Evolutionary conservation across 2,113 vertebrate species (phyloP).

Genomic region (Leptobrachium ailaonicum): DNA sequence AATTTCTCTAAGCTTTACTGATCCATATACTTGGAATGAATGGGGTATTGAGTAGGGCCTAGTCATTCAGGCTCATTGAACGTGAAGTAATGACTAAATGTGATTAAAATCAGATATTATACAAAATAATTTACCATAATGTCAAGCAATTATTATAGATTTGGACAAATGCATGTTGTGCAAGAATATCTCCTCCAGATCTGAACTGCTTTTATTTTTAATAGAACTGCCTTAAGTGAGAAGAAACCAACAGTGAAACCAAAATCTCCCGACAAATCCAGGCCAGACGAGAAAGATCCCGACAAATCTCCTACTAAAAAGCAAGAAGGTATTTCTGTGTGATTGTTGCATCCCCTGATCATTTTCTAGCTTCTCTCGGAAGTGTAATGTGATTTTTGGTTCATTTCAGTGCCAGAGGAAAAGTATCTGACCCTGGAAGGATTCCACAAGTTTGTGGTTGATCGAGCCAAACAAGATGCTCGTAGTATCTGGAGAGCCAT

Average conservation of each 20-base stretch:
- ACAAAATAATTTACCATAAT: too few species aligned
- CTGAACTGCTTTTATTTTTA: constrained; percentile 25
- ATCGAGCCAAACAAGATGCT: constrained; percentile 94
- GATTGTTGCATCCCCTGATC: not conserved
- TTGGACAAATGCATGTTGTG: too few species aligned
- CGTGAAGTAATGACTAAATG: too few species aligned
- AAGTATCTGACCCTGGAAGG: constrained; percentile 94
- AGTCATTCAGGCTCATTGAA: too few species aligned
- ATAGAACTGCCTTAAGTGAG: constrained; percentile 91
- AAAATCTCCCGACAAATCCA: constrained; percentile 92
- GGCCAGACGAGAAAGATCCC: constrained; percentile 92
- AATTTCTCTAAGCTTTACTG: too few species aligned
- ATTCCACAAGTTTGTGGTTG: constrained; percentile 90
- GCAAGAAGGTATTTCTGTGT: constrained; percentile 76
- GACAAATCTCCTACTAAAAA: constrained; percentile 97
- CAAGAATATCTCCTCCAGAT: not conserved
- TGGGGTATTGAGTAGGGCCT: too few species aligned
- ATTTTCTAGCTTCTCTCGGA: too few species aligned
- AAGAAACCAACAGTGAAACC: constrained; percentile 93
- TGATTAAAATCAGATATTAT: too few species aligned
- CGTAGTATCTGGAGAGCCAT: constrained; percentile 95
- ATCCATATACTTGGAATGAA: too few species aligned
- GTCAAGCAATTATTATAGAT: too few species aligned
- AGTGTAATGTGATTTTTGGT: not conserved
- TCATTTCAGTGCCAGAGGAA: constrained; percentile 84